These are phyloP conservation scores for Pteromalus puparum DNA, from an alignment of 1,140 invertebrate genomes.

Conservation along the genomic window DNA sequence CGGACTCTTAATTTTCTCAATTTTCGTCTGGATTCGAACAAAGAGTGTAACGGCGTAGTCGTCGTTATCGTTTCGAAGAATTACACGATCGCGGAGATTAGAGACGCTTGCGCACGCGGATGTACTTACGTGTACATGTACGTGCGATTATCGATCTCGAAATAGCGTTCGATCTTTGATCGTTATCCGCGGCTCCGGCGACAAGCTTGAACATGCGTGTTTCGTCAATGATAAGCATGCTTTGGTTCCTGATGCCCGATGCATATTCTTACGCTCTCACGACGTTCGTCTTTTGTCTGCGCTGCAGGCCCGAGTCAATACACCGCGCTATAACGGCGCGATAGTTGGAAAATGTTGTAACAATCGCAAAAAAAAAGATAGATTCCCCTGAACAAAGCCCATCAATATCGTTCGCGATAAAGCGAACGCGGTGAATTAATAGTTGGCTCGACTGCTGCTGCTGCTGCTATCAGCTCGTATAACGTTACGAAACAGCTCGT, in stretches of 20 bases:
- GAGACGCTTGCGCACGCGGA: neutral
- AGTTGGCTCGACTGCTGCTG: neutral
- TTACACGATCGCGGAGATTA: neutral
- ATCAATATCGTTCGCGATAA: neutral
- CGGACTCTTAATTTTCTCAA: neutral
- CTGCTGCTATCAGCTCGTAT: neutral
- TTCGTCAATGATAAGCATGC: too few species aligned
- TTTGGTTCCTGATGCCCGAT: too few species aligned
- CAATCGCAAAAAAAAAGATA: neutral
- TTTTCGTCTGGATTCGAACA: neutral
- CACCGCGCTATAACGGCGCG: too few species aligned
- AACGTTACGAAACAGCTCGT: neutral
- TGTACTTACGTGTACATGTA: neutral
- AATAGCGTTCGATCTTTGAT: neutral
- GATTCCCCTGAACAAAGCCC: neutral
- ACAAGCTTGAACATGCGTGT: neutral
- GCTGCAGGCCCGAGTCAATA: too few species aligned
- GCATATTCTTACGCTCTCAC: too few species aligned
- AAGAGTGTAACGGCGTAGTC: neutral
- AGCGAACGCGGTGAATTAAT: conserved; percentile 3
- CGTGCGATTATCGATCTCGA: neutral
- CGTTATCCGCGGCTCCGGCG: neutral
- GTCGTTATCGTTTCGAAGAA: conserved; percentile 13
- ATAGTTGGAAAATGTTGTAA: too few species aligned
- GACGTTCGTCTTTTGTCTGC: too few species aligned